Conservation (phyloP, 2,797 vertebrate genomes). For the Tangara arthus region DNA sequence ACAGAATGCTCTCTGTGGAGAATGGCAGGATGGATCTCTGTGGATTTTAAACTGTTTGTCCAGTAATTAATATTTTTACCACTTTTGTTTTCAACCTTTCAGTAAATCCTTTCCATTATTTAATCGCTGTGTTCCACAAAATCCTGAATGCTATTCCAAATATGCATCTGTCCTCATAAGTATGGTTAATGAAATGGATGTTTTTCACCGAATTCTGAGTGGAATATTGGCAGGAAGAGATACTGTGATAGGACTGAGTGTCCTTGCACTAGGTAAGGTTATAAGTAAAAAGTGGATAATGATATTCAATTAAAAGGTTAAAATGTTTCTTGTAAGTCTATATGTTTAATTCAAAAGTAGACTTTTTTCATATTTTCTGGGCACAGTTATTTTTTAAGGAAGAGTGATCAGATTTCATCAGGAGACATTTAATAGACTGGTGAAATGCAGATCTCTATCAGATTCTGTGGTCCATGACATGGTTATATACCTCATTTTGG, state of each 20-base stretch:
- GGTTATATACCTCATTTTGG: background rate
- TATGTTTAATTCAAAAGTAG: background rate
- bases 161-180: constrained; percentile 71
- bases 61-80: background rate
- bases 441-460: background rate
- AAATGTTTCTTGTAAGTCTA: background rate
- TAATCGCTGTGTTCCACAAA: constrained; percentile 79
- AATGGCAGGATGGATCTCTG: background rate
- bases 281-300: background rate
- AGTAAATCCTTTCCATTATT: constrained; percentile 79
- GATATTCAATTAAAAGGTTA: background rate
- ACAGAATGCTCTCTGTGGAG: background rate
- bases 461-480: background rate
- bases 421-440: background rate
- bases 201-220: constrained; percentile 74
- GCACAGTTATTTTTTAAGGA: background rate
- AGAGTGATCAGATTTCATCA: background rate
- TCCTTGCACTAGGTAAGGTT: constrained; percentile 76
- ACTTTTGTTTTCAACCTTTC: constrained; percentile 37
- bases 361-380: background rate
- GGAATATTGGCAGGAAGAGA: constrained; percentile 78
- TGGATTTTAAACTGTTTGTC: background rate
- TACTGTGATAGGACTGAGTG: constrained; percentile 72
- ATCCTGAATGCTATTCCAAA: constrained; percentile 74
- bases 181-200: constrained; percentile 72